Conservation (phyloP, 2,113 vertebrate genomes). For the Apistogramma diplotaenia region DNA sequence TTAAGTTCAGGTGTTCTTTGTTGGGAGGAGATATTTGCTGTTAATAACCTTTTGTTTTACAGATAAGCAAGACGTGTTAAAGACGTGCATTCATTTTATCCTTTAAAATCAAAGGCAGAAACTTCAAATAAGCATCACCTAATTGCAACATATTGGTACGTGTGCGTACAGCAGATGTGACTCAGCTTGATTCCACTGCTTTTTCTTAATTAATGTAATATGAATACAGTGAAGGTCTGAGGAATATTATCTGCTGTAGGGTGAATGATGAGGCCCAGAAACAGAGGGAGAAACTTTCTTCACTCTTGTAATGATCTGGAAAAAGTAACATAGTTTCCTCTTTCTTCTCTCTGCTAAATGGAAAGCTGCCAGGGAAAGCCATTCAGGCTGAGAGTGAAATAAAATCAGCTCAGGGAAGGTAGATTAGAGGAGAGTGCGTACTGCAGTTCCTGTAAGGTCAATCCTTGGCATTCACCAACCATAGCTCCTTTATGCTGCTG, state of each 20-base stretch:
- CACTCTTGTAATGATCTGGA: constrained; percentile 3
- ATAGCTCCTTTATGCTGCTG: constrained; percentile 28
- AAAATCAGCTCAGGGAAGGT: constrained; percentile 28
- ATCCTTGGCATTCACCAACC: constrained; percentile 35
- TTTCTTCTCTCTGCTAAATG: constrained; percentile 1
- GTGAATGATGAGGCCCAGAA: neutral
- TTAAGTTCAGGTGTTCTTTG: constrained; percentile 15
- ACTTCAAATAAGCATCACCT: too few relatives aligned
- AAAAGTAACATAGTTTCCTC: neutral
- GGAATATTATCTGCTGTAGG: neutral
- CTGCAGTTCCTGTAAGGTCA: constrained; percentile 50
- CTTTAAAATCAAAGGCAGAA: too few relatives aligned
- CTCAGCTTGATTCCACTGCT: neutral
- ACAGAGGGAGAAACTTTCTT: neutral
- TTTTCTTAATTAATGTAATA: neutral
- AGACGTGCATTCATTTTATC: too few relatives aligned
- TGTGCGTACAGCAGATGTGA: neutral
- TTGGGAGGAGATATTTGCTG: constrained; percentile 25
- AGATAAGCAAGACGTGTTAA: too few relatives aligned
- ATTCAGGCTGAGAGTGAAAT: constrained; percentile 28
- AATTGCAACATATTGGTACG: too few relatives aligned
- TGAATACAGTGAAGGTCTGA: neutral
- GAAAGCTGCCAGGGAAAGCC: constrained; percentile 22
- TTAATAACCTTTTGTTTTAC: constrained; percentile 29
- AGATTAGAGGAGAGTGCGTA: constrained; percentile 35